Percentiles rank a stretch among this genome's conserved stretches.
Conservation (phyloP, 2,888 invertebrate species). For the Drosophila nigricruria region DNA sequence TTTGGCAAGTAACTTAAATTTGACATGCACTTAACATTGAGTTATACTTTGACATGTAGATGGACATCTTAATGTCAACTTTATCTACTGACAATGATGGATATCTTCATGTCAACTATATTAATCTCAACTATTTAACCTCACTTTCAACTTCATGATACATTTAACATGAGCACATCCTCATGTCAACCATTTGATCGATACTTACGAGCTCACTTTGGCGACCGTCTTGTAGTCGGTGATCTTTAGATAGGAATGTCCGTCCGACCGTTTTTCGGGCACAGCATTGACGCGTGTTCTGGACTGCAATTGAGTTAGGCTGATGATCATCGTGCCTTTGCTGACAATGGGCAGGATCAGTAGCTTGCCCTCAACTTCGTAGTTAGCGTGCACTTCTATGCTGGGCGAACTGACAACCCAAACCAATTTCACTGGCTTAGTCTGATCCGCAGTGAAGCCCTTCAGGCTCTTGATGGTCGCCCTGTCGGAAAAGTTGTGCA, state of each 20-base stretch:
- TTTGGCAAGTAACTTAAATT: too few relatives aligned
- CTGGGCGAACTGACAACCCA: constrained; percentile 14
- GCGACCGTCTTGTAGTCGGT: constrained; percentile 48
- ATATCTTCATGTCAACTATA: neutral
- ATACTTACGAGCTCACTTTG: constrained; percentile 59
- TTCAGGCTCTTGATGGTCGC: constrained; percentile 49
- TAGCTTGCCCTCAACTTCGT: constrained; percentile 69
- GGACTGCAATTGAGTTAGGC: constrained; percentile 38
- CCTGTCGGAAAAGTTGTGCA: constrained; percentile 48
- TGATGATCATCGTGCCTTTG: constrained; percentile 57
- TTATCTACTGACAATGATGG: too few relatives aligned
- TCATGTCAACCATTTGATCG: neutral
- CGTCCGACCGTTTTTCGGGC: constrained; percentile 58
- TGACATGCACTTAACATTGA: too few relatives aligned
- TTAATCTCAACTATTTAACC: too few relatives aligned
- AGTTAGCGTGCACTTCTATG: constrained; percentile 61
- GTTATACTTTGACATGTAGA: neutral
- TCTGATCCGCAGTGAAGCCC: constrained; percentile 64
- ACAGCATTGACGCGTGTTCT: constrained; percentile 36
- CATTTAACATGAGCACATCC: neutral
- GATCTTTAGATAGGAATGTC: constrained; percentile 57
- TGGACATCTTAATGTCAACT: neutral
- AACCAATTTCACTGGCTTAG: constrained; percentile 59
- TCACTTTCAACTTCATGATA: neutral
- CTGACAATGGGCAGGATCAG: constrained; percentile 69